These are phyloP conservation scores for Streptopelia turtur DNA, from an alignment of 2,797 vertebrate genomes.

Conservation along the genomic window DNA sequence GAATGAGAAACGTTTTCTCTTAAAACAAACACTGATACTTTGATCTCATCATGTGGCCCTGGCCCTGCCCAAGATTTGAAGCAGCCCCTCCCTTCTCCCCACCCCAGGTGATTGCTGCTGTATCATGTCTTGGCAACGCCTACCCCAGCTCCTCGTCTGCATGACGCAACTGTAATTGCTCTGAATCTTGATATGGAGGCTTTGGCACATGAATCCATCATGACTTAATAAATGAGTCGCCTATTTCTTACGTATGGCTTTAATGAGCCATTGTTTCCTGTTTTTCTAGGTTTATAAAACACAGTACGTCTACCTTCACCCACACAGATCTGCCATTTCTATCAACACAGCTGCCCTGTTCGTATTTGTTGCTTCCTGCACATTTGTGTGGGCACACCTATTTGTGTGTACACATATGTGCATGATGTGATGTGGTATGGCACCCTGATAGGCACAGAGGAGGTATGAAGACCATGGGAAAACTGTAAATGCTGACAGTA, in stretches of 20 bases:
- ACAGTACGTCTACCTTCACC: background rate
- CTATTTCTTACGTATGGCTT: background rate
- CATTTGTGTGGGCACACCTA: background rate
- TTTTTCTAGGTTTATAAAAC: background rate
- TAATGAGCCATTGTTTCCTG: constrained; percentile 2
- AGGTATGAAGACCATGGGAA: rapidly evolving
- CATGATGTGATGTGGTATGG: rapidly evolving
- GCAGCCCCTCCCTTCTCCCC: background rate
- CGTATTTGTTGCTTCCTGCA: background rate
- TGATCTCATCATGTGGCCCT: background rate
- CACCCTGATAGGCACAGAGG: background rate
- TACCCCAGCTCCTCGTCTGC: background rate
- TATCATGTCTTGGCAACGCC: background rate
- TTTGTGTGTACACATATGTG: no score
- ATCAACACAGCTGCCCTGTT: background rate
- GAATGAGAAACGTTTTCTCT: background rate
- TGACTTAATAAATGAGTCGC: background rate
- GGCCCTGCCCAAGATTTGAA: background rate
- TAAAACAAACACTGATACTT: background rate
- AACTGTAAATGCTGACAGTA: background rate
- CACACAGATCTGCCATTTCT: background rate
- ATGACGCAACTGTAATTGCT: constrained; percentile 36
- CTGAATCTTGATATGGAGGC: background rate
- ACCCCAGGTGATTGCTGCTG: background rate
- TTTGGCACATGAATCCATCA: background rate